Base-by-base conservation (phyloP, 2,797 vertebrate genomes). In the Pantherophis vulpinus region DNA sequence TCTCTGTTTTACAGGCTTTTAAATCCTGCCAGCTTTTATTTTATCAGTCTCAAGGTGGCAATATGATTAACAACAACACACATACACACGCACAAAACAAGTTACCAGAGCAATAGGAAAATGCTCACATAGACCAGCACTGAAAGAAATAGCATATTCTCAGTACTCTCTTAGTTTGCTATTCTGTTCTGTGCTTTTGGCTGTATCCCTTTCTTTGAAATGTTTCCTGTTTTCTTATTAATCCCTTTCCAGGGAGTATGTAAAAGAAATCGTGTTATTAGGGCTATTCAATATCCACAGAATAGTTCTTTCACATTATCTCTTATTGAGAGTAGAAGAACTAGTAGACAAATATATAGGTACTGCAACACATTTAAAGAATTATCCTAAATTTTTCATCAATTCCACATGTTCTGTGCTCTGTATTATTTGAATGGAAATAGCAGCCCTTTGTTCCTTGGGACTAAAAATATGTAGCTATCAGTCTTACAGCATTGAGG, bases 1-100 rank as follows among this genome's bases (percentile, higher is more conserved):
- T 63, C 61, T 2, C 23, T 94, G 47, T 5, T 42, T 0, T 89
- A 93, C 93, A 32, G 90, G 55, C 90, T 56, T 95, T 94, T 89
- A 94, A 88, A 93, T 94, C 42, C 27, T n/a, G n/a, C 90, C 89
- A 94, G 83, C 11, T 87, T 10, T 10, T 74, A 32, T 1, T 88
- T 58, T 91, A 61, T 90, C 61, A 92, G 0, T n/a, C 92, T 95
- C 74, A n/a, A 94, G 92, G 42, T 56, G 20, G 63, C 61, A 93
- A 87, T 95, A 96, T 94, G 95, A 93, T 94, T 95, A 96, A 89
- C 90, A 93, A 74, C 74, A 83, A 83, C 20, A 11, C 14, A 16
- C 13, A 74, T 2, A 74, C n/a, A 18, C n/a, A 70, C 14, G 3
- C n/a, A 32, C n/a, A 70, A 70, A 2, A 70, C 2, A 74, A 93